phyloP scores from a whole-genome alignment of 2,113 vertebrate species.

The Tretioscincus oriximinensis region DNA sequence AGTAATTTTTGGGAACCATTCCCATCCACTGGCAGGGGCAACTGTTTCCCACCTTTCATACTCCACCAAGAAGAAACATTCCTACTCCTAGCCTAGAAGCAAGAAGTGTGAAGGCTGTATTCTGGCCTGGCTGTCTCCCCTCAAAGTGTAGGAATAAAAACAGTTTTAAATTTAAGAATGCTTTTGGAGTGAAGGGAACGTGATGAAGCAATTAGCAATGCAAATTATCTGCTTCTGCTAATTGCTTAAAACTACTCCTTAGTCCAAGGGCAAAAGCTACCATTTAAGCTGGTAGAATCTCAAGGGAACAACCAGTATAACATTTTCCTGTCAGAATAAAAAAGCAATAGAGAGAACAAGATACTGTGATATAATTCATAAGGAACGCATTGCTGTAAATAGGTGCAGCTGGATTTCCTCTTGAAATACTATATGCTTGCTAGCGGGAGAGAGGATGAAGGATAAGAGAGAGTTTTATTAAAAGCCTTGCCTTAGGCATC shows the following conservation, averaged over 20 bases:
- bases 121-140: too few relatives aligned
- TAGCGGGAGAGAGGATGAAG: background rate
- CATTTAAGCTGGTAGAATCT: background rate
- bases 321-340: background rate
- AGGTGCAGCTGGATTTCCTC: background rate
- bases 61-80: too few relatives aligned
- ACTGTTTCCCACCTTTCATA: too few relatives aligned
- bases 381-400: accelerated
- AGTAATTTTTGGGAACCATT: too few relatives aligned
- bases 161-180: background rate
- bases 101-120: too few relatives aligned
- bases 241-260: too few relatives aligned
- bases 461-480: background rate
- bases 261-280: too few relatives aligned
- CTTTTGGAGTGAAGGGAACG: background rate
- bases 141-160: background rate
- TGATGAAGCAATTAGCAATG: too few relatives aligned
- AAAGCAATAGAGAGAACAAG: background rate
- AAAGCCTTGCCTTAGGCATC: background rate
- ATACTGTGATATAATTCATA: background rate
- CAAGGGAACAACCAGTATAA: background rate
- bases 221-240: background rate
- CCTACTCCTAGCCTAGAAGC: too few relatives aligned
- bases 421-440: background rate
- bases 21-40: too few relatives aligned